A percentile compares a stretch with the other conserved stretches of the same genome.
These are phyloP conservation scores for Somateria mollissima DNA, from an alignment of 2,797 vertebrate genomes.

Conservation along the genomic window DNA sequence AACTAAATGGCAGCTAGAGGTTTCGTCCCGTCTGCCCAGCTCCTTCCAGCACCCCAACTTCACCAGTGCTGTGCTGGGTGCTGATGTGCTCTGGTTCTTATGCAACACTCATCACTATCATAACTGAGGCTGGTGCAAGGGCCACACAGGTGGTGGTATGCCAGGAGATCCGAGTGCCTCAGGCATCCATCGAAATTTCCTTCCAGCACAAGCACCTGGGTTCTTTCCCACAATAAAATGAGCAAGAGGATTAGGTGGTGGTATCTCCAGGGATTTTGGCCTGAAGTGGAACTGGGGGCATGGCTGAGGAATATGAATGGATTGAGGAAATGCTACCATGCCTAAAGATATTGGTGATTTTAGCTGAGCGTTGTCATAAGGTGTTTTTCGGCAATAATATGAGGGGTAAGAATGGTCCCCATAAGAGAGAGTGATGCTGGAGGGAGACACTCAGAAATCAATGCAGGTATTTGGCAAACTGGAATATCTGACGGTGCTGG, in stretches of 20 bases:
- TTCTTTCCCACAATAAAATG: neutral
- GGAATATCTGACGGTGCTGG: neutral
- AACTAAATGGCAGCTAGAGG: neutral
- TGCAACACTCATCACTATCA: rapidly evolving
- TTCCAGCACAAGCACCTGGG: neutral
- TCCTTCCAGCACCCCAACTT: neutral
- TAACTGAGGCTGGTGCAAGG: neutral
- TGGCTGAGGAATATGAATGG: neutral
- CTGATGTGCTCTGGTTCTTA: neutral
- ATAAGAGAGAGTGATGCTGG: neutral
- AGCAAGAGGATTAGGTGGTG: neutral
- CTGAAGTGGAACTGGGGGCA: neutral
- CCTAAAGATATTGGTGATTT: neutral
- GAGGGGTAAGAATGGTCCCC: neutral
- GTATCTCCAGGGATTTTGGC: constrained; percentile 20
- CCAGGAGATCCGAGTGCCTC: neutral
- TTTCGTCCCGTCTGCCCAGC: neutral
- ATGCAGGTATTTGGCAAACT: neutral
- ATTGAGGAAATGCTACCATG: neutral
- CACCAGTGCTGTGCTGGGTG: neutral
- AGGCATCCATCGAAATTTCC: neutral
- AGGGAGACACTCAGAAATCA: neutral
- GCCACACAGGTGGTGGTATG: neutral
- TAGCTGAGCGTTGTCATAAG: neutral
- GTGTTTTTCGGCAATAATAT: neutral